phyloP scores from a whole-genome alignment of 1,140 invertebrate species.

The Calliopsis andreniformis region DNA sequence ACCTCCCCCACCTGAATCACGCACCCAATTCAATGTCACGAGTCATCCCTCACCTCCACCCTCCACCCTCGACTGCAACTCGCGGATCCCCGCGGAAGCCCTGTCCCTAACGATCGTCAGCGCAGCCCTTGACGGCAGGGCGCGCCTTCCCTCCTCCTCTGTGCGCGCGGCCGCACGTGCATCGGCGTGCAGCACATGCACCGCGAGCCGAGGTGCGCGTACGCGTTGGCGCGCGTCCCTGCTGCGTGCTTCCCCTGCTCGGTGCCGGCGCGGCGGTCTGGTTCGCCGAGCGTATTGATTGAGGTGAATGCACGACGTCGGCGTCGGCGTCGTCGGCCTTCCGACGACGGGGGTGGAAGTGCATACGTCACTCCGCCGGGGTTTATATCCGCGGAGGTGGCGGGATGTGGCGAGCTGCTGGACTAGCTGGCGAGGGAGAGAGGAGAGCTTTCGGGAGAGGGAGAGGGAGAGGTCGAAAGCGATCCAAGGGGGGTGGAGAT shows the following conservation, averaged over 20 bases:
- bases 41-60: too few relatives aligned
- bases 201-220: conserved; percentile 33
- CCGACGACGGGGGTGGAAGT: conserved; percentile 48
- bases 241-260: background rate
- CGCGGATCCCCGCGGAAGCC: background rate
- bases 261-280: conserved; percentile 51
- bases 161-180: conserved; percentile 48
- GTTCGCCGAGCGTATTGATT: conserved; percentile 74
- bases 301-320: conserved; percentile 79
- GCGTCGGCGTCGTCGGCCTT: conserved; percentile 56
- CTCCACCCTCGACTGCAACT: too few relatives aligned
- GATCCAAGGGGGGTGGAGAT: background rate
- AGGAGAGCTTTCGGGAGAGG: background rate
- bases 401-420: conserved; percentile 30
- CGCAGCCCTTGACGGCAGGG: conserved; percentile 2
- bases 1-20: too few relatives aligned
- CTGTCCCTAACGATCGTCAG: conserved; percentile 32
- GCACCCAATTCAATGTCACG: too few relatives aligned
- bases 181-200: conserved; percentile 48
- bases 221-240: conserved; percentile 44
- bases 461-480: conserved; percentile 14
- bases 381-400: conserved; percentile 25
- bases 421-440: background rate
- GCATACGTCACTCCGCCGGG: conserved; percentile 47
- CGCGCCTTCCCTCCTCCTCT: background rate